These are phyloP conservation scores for Palaemon carinicauda DNA, from an alignment of 1,140 invertebrate species.

Conservation along the genomic window DNA sequence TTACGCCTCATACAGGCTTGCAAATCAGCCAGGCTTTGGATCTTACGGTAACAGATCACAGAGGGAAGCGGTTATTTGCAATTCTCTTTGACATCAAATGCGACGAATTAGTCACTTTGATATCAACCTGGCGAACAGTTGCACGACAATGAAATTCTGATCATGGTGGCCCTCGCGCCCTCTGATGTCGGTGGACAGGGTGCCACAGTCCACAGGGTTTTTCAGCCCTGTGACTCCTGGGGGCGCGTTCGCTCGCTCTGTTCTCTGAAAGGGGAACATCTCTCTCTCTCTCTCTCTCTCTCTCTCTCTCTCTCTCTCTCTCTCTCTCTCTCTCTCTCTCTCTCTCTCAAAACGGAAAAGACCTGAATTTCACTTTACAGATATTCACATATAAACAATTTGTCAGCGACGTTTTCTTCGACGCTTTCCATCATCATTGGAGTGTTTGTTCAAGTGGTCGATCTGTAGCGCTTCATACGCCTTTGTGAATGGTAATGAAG, in stretches of 20 bases:
- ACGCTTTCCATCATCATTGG: too few species aligned
- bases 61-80: constrained; percentile 18
- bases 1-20: constrained; percentile 45
- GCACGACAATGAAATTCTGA: constrained; percentile 53
- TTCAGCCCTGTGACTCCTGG: not conserved
- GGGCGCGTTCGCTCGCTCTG: not conserved
- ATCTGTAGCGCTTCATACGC: too few species aligned
- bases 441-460: too few species aligned
- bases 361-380: too few species aligned
- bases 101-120: constrained; percentile 48
- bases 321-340: constrained; percentile 16
- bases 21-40: constrained; percentile 38
- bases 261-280: not conserved
- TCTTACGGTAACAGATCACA: constrained; percentile 51
- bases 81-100: constrained; percentile 47
- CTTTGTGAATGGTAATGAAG: not conserved
- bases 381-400: too few species aligned
- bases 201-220: not conserved
- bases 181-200: constrained; percentile 20
- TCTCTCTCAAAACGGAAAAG: not conserved
- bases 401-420: too few species aligned
- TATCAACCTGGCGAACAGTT: constrained; percentile 43
- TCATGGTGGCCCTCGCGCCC: not conserved
- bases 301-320: constrained; percentile 32
- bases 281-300: constrained; percentile 27